Base-by-base conservation (phyloP, 2,888 invertebrate genomes). In the Epirrhoe tristata region DNA sequence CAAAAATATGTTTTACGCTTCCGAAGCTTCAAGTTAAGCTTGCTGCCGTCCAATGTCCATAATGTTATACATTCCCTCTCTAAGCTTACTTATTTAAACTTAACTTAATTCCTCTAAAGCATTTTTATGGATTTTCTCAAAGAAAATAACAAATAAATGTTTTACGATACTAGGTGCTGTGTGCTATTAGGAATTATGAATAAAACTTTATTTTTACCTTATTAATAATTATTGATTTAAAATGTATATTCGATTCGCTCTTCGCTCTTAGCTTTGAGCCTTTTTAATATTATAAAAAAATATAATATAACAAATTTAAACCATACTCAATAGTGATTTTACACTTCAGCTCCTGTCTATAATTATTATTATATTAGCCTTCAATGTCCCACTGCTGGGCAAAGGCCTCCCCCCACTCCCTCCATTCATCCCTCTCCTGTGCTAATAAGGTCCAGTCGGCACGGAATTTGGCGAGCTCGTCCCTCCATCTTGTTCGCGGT, bases 1-100 rank as follows among this genome's bases (percentile, higher is more conserved):
- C 52, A 46, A 57, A 53, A 57, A 48, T 50, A 59, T 46, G 12
- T 48, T 57, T 60, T 60, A 57, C 43, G 63, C 69, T 73, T 72
- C 73, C 48, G 58, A 63, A 59, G 55, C 63, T 70, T 63, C 53
- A 68, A 43, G 14, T 69, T 59, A 61, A 62, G 89, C 88, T 89
- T 88, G 83, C 87, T 84, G 80, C 91, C 91, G 91, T 92, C 91
- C 91, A 91, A 82, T 84, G 81, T 81, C 81, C 78, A 74, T 71
- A 72, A 80, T 79, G 71, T 80, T 73, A 75, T 65, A 74, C 70
- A 63, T 52, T 32, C 24, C 52, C 46, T 69, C 72, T 73, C 63
- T 73, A 74, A 73, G 74, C 62, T 74, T 75, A 72, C 69, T 61
- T 50, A 69, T 74, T 72, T 71, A 72, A 62, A 39, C 17, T 67